Base-by-base conservation (phyloP, 2,797 vertebrate genomes). In the Coilia nasus region DNA sequence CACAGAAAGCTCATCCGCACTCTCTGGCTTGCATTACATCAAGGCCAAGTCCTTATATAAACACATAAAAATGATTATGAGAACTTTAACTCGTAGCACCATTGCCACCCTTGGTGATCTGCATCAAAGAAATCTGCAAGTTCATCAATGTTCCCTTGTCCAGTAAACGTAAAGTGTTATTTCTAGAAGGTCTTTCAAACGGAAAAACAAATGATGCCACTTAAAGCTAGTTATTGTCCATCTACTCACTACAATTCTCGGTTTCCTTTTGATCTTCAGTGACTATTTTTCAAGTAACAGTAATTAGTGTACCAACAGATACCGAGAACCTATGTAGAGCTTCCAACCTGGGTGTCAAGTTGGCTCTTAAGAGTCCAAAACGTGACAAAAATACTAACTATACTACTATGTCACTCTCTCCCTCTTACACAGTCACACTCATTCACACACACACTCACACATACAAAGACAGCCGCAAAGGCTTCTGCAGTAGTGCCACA, bases 221-320 rank as follows among this genome's bases (percentile, higher is more conserved):
- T 75, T 81, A 15, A 59, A 87, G 83, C 46, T 23, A 28, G 67
- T 59, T n/a, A 56, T 25, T 75, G 81, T 57, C 57, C 82, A 64
- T 57, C 47, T 47, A 17, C 14, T 81, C 15, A 81, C 19, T 59
- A 64, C 59, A 31, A 47, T 85, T 15, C 41, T 50, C 28, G 81
- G 7, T 54, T 75, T 59, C 19, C 19, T 59, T 59, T 54, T 82
- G 15, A 86, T 83, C 64, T 86, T 6, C 57, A 78, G 78, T 56
- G 50, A 87, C 81, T 84, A 62, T 78, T 78, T 71, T 78, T 90
- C 90, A 90, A 90, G 88, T 90, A 90, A 88, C 82, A 84, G 83
- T 71, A 85, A 86, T 81, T 83, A 87, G 59, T 60, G n/a, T 86
- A 85, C 75, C 64, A 71, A 62, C 82, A 62, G 88, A 82, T 46